These are phyloP conservation scores for Capromys pilorides DNA, from an alignment of 2,797 vertebrate genomes.

Conservation along the genomic window DNA sequence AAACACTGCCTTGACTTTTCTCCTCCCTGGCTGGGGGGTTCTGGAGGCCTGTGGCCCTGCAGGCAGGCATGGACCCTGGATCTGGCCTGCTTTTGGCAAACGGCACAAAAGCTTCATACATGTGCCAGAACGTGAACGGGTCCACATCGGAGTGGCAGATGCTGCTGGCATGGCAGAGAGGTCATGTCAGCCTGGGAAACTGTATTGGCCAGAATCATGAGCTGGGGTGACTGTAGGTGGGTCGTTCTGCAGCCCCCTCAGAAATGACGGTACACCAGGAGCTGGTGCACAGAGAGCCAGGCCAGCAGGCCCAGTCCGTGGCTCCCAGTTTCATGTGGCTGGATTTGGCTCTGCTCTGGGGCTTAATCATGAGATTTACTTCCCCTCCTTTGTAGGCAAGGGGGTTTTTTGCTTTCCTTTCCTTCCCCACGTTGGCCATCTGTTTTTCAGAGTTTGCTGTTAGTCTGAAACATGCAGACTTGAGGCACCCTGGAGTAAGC, in stretches of 20 bases:
- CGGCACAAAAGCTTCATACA: not conserved
- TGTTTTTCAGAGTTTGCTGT: slow-evolving; percentile 9
- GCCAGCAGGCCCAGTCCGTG: not conserved
- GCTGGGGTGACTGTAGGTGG: not conserved
- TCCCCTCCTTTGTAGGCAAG: not conserved
- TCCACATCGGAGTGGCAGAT: not conserved
- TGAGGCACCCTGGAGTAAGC: not conserved
- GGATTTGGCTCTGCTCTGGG: not conserved
- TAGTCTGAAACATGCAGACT: not conserved
- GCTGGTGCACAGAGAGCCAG: not conserved
- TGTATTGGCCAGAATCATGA: not conserved
- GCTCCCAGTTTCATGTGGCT: not conserved
- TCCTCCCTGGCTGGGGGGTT: not conserved
- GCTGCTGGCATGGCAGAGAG: not conserved
- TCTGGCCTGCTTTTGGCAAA: not conserved
- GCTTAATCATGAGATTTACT: not conserved
- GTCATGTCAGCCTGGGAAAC: not conserved
- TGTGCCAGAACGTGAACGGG: not conserved
- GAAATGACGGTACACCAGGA: not conserved
- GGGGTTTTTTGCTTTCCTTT: not conserved
- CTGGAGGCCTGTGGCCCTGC: not conserved
- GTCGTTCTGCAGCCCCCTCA: not conserved
- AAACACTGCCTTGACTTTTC: not conserved
- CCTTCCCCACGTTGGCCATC: not conserved
- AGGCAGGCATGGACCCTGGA: not conserved